These are phyloP conservation scores for Gandaritis pyraliata DNA, from an alignment of 2,888 invertebrate genomes.

Conservation along the genomic window DNA sequence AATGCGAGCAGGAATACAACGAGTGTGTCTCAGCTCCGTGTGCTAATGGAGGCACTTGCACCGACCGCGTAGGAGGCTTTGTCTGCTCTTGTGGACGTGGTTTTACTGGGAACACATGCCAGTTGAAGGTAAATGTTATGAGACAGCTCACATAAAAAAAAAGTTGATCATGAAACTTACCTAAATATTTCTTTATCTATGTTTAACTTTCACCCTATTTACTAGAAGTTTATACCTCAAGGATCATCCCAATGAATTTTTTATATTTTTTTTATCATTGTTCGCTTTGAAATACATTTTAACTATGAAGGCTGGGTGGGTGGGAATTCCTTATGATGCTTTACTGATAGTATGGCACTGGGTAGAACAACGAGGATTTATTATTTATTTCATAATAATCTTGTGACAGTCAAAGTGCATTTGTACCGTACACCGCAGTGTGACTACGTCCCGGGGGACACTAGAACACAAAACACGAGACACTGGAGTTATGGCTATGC, in stretches of 20 bases:
- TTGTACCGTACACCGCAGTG: neutral
- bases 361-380: neutral
- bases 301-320: too few relatives aligned
- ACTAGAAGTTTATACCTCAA: too few relatives aligned
- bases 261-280: too few relatives aligned
- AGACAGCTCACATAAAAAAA: too few relatives aligned
- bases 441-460: constrained; percentile 1
- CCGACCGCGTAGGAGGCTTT: constrained; percentile 88
- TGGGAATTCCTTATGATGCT: too few relatives aligned
- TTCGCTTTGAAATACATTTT: too few relatives aligned
- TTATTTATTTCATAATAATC: neutral
- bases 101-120: constrained; percentile 88
- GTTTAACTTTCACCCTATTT: too few relatives aligned
- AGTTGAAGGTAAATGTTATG: constrained; percentile 84
- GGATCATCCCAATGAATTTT: too few relatives aligned
- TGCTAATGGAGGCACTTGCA: constrained; percentile 89
- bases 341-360: too few relatives aligned
- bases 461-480: constrained; percentile 7
- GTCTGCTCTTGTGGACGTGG: constrained; percentile 88
- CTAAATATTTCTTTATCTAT: too few relatives aligned
- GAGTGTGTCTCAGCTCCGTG: constrained; percentile 91
- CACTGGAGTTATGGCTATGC: constrained; percentile 11
- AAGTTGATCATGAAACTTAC: too few relatives aligned
- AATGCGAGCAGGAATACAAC: constrained; percentile 90
- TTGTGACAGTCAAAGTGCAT: neutral